A percentile compares a stretch with the other conserved stretches of the same genome.
phyloP scores from a whole-genome alignment of 2,113 vertebrate genomes.

The Notarius quadriscutis region DNA sequence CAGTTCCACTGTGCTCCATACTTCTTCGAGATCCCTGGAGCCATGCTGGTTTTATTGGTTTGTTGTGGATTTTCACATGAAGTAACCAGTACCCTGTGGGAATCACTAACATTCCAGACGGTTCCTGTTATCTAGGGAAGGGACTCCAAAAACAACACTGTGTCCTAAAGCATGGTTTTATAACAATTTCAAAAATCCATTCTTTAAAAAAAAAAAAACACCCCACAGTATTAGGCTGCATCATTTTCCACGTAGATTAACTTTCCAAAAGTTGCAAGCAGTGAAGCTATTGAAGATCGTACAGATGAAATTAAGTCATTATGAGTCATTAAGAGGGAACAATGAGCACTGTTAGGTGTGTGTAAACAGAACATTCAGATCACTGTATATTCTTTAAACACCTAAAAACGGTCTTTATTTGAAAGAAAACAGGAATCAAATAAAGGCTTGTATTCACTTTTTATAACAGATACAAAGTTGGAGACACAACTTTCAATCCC shows the following conservation, averaged over 20 bases:
- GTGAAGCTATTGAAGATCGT: not conserved
- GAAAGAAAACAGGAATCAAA: not conserved
- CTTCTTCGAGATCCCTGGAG: conserved; percentile 60
- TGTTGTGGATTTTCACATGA: conserved; percentile 67
- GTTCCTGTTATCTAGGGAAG: not conserved
- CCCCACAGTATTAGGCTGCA: not conserved
- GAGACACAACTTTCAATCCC: not conserved
- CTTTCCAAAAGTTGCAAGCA: not conserved
- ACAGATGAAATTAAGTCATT: not conserved
- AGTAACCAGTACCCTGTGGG: conserved; percentile 40
- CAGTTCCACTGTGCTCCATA: conserved; percentile 52
- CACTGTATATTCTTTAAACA: not conserved
- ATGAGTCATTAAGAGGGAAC: not conserved
- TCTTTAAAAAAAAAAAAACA: not conserved
- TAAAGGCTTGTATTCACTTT: not conserved
- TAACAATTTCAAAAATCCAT: not conserved
- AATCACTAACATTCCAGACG: conserved; percentile 30
- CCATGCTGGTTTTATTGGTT: conserved; percentile 44
- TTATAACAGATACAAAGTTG: not conserved
- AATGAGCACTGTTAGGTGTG: not conserved
- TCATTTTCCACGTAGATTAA: not conserved
- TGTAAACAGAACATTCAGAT: not conserved
- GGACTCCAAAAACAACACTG: not conserved
- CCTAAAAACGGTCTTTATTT: not conserved
- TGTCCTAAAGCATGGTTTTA: not conserved